These are phyloP conservation scores for Clarias fuscus DNA, from an alignment of 2,797 vertebrate species.

Conservation along the genomic window DNA sequence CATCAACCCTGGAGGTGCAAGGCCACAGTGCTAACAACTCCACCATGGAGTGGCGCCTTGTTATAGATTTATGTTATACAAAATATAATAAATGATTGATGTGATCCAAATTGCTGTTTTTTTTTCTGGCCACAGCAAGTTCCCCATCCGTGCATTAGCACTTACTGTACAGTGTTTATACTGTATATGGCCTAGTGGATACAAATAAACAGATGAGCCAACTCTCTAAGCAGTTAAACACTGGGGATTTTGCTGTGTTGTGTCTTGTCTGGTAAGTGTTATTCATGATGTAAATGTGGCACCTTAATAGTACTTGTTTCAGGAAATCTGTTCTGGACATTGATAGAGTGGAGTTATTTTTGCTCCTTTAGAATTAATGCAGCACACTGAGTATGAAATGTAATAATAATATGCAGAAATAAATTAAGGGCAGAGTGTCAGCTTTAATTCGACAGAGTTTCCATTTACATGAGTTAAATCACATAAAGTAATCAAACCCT, in stretches of 20 bases:
- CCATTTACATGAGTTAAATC: slow-evolving; percentile 9
- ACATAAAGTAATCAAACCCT: background rate
- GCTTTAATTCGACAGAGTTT: slow-evolving; percentile 1
- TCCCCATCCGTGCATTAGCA: background rate
- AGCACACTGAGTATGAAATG: background rate
- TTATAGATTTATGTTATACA: background rate
- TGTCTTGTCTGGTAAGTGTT: background rate
- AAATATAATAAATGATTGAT: background rate
- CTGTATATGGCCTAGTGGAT: background rate
- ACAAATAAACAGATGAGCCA: background rate
- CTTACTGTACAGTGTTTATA: background rate
- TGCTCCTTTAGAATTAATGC: background rate
- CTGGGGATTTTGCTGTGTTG: background rate
- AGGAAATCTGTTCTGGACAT: background rate
- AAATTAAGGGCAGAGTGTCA: background rate
- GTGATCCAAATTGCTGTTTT: background rate
- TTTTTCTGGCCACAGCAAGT: too few species aligned
- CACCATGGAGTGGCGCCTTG: too few species aligned
- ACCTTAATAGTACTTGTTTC: background rate
- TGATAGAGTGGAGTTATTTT: background rate
- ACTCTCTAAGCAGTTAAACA: background rate
- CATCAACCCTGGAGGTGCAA: too few species aligned
- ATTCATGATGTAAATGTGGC: background rate
- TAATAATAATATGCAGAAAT: background rate
- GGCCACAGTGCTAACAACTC: too few species aligned